These are phyloP conservation scores for Phodopus roborovskii DNA, from an alignment of 2,113 vertebrate species.

Conservation along the genomic window DNA sequence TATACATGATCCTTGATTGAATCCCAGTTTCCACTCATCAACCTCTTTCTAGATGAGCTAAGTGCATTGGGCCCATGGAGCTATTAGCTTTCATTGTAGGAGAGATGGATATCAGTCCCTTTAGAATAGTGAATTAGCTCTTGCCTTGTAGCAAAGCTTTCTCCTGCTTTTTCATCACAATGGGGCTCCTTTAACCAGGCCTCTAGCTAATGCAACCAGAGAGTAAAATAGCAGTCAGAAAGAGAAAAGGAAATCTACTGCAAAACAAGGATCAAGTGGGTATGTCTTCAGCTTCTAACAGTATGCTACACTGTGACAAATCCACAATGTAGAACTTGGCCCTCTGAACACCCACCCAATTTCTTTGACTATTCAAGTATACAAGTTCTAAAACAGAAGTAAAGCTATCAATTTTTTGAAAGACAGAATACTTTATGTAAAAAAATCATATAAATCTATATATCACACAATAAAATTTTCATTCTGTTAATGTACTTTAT, in stretches of 20 bases:
- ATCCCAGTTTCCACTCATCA: constrained; percentile 82
- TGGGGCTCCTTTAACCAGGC: constrained; percentile 81
- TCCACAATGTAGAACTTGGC: constrained; percentile 65
- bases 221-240: constrained; percentile 76
- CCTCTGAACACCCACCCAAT: constrained; percentile 50
- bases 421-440: not conserved
- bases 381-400: constrained; percentile 53
- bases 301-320: constrained; percentile 74
- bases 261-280: constrained; percentile 71
- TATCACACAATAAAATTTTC: constrained; percentile 40
- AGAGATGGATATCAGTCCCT: constrained; percentile 85
- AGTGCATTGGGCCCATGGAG: constrained; percentile 85
- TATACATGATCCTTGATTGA: constrained; percentile 79
- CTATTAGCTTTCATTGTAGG: constrained; percentile 87
- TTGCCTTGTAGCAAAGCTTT: constrained; percentile 85
- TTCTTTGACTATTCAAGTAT: constrained; percentile 64
- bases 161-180: constrained; percentile 82
- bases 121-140: constrained; percentile 86
- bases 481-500: constrained; percentile 24
- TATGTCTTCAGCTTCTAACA: constrained; percentile 67
- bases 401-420: constrained; percentile 46
- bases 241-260: constrained; percentile 83
- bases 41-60: constrained; percentile 85
- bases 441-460: not conserved
- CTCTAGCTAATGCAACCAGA: constrained; percentile 80